These are phyloP conservation scores for Boleophthalmus pectinirostris DNA, from an alignment of 2,113 vertebrate genomes.

Conservation along the genomic window DNA sequence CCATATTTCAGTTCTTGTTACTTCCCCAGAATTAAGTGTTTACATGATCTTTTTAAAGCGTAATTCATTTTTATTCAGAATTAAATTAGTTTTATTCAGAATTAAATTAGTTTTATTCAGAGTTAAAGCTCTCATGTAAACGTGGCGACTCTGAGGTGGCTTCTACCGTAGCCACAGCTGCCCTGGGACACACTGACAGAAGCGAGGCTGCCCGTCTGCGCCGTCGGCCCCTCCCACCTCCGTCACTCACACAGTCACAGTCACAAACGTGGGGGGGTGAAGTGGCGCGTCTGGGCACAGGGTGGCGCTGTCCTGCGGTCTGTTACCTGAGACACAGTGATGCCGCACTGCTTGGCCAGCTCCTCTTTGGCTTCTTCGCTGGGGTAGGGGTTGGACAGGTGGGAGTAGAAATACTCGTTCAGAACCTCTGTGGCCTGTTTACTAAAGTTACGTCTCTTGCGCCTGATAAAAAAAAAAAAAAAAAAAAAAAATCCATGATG, in stretches of 20 bases:
- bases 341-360: conserved; percentile 86
- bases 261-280: too few relatives aligned
- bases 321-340: conserved; percentile 88
- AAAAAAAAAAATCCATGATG: conserved; percentile 2
- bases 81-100: too few relatives aligned
- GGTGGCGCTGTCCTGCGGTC: neutral
- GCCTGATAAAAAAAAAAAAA: conserved; percentile 67
- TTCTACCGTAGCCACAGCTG: neutral
- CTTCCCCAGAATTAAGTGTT: too few relatives aligned
- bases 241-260: neutral
- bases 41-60: too few relatives aligned
- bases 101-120: too few relatives aligned
- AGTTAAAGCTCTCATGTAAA: too few relatives aligned
- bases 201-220: neutral
- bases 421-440: conserved; percentile 91
- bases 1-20: too few relatives aligned
- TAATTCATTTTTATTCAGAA: too few relatives aligned
- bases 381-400: conserved; percentile 90
- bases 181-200: neutral
- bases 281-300: too few relatives aligned
- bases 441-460: conserved; percentile 92
- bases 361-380: conserved; percentile 94
- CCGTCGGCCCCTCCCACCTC: neutral
- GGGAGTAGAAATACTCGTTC: conserved; percentile 93
- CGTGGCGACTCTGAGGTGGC: too few relatives aligned